Conservation (phyloP, 2,888 invertebrate species). For the Nudaria mundana region DNA sequence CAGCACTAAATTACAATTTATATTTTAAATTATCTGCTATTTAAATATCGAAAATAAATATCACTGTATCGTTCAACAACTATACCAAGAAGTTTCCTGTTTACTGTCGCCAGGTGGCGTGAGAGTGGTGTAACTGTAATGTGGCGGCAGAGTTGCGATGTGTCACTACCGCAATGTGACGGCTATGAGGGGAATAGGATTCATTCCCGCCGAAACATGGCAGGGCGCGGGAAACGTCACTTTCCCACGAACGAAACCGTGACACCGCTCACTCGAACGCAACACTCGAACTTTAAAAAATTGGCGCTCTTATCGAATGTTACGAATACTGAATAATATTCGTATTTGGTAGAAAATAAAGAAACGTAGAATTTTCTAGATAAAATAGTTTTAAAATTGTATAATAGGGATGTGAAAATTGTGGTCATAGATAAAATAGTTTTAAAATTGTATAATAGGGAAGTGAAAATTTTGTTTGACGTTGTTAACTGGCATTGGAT, state of each 20-base stretch:
- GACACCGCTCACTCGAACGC: constrained; percentile 14
- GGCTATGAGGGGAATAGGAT: constrained; percentile 31
- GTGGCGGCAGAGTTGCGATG: constrained; percentile 23
- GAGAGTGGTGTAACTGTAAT: constrained; percentile 13
- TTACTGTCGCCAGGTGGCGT: constrained; percentile 20
- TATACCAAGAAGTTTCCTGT: constrained; percentile 18
- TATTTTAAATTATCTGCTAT: too few species aligned
- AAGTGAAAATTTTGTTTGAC: too few species aligned
- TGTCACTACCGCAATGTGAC: constrained; percentile 37
- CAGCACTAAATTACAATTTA: too few species aligned
- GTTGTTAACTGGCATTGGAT: too few species aligned
- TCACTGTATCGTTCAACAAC: constrained; percentile 2
- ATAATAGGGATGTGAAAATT: too few species aligned
- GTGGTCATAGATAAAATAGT: too few species aligned
- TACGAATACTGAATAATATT: too few species aligned
- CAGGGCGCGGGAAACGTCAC: constrained; percentile 45
- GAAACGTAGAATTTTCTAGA: too few species aligned
- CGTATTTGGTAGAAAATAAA: too few species aligned
- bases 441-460: too few species aligned
- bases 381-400: too few species aligned
- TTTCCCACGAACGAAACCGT: constrained; percentile 40
- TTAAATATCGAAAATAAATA: constrained; percentile 3
- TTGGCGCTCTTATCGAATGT: constrained; percentile 7
- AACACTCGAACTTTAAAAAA: constrained; percentile 13
- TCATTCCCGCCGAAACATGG: constrained; percentile 43